Evolutionary conservation across 2,888 invertebrate species (phyloP), one percentile per base, ranked within the genome.

Genomic region (Tenodera sinensis): DNA sequence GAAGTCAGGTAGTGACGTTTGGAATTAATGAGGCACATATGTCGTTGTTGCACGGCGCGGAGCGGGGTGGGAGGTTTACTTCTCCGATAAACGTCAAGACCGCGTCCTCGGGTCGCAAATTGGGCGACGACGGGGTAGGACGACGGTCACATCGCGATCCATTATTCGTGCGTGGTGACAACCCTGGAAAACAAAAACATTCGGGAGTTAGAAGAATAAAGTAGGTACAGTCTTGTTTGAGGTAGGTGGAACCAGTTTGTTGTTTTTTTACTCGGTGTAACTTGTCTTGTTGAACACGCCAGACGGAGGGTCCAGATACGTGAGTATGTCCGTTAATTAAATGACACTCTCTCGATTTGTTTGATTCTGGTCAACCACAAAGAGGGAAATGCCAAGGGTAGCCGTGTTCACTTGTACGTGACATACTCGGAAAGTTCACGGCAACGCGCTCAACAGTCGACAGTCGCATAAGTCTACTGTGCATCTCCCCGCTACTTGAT

Each of bases 161-260:
- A 87, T 87, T 87, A 82, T 82, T 87, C 87, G 34, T 81, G 28
- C 28, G 81, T 86, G 54, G 86, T 87, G 87, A 87, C 87, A 87
- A 87, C 81, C 82, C 54, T 71, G 87, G 12, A 85, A 85, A 85
- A 85, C 47, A 85, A 85, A 87, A 87, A 71, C 87, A 87, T 87
- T 82, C 83, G 34, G 87, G 83, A 87, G 87, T 87, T 34, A 87
- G 28, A 87, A n/a, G 87, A 82, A 83, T 87, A 87, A 87, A 87
- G 87, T n/a, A n/a, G n/a, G n/a, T 87, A 87, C 87, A 87, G 87
- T 87, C 87, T 71, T 87, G 87, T 87, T 87, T 87, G 34, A 42
- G 87, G 87, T 82, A 87, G 87, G 83, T 82, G 28, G 87, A 87
- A 87, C 87, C 87, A 82, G 87, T 87, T 83, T 87, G 71, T 34